A percentile compares a stretch with the other conserved stretches of the same genome.
Conservation (phyloP, 1,140 invertebrate genomes). For the Macrobrachium nipponense region DNA sequence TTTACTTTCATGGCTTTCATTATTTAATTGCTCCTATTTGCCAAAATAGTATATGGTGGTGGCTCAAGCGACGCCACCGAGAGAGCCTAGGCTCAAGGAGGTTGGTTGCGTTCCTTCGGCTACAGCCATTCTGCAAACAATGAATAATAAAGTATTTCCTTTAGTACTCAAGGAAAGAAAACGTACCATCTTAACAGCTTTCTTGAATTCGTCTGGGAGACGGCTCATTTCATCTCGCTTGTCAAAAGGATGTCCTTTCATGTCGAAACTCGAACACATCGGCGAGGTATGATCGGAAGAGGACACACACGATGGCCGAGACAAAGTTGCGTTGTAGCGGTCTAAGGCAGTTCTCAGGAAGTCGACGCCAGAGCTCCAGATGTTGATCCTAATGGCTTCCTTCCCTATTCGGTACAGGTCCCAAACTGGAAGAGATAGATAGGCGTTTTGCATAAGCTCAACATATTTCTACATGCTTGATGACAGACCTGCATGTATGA, state of each 20-base stretch:
- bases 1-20: background rate
- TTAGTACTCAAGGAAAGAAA: background rate
- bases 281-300: background rate
- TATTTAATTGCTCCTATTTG: background rate
- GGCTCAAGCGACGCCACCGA: too few species aligned
- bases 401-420: conserved; percentile 23
- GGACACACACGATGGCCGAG: background rate
- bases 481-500: background rate
- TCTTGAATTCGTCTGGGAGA: background rate
- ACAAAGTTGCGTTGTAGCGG: background rate
- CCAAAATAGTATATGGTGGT: too few species aligned
- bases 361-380: conserved; percentile 31
- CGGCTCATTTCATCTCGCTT: background rate
- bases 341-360: conserved; percentile 16
- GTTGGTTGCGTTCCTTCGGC: too few species aligned
- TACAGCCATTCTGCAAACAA: too few species aligned
- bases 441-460: background rate
- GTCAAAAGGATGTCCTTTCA: background rate
- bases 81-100: too few species aligned
- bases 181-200: conserved; percentile 18
- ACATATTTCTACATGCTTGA: background rate
- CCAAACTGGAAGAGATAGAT: background rate
- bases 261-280: background rate
- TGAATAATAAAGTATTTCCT: too few species aligned
- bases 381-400: conserved; percentile 8